These are phyloP conservation scores for Melanerpes formicivorus DNA, from an alignment of 2,113 vertebrate species.

Conservation along the genomic window DNA sequence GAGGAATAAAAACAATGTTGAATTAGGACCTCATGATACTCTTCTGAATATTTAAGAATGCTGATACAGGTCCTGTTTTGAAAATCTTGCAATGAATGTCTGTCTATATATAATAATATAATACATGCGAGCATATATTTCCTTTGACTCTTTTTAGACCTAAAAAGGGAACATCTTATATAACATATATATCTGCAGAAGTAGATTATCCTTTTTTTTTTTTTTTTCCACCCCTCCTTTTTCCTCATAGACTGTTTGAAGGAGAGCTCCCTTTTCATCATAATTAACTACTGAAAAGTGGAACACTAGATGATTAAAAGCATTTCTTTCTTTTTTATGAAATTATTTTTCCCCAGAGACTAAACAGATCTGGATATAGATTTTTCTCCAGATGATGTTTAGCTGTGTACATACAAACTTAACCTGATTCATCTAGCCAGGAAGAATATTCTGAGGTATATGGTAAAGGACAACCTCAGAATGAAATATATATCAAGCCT, in stretches of 20 bases:
- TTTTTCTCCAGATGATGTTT: not conserved
- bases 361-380: not conserved
- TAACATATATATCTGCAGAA: constrained; percentile 23
- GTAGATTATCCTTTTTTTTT: not conserved
- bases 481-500: not conserved
- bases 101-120: not conserved
- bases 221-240: not conserved
- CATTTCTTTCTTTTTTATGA: not conserved
- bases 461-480: not conserved
- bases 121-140: not conserved
- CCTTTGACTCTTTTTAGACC: constrained; percentile 13
- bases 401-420: not conserved
- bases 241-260: not conserved
- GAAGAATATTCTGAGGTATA: not conserved
- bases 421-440: not conserved
- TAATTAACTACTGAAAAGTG: constrained; percentile 39
- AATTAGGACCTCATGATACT: not conserved
- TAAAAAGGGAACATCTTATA: constrained; percentile 18
- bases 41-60: not conserved
- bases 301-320: constrained; percentile 35
- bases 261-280: not conserved
- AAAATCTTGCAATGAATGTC: not conserved
- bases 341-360: not conserved
- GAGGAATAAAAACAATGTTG: not conserved
- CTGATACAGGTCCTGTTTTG: not conserved